Evolutionary conservation across 2,888 invertebrate species (phyloP), one percentile per base, ranked within the genome.

Genomic region (Clunio marinus): DNA sequence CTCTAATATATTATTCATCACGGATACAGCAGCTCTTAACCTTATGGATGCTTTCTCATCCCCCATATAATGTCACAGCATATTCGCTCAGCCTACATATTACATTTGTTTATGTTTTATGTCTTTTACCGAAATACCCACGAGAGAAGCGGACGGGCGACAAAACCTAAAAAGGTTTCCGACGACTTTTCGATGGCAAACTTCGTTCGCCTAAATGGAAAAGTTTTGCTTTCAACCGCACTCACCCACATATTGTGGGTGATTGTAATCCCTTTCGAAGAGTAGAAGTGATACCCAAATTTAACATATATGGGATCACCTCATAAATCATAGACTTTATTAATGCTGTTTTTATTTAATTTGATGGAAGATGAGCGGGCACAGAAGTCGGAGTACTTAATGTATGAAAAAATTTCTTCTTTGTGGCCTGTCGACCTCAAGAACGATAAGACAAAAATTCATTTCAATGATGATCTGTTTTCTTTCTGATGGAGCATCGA

Each of bases 241-340:
- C 41, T 8, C n/a, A n/a, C n/a, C n/a, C 32, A 41, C 41, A 41
- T 41, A 10, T 41, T 41, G 41, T 15, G 41, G 41, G 10, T 41
- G 41, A 15, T 41, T 10, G 41, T 41, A 15, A 41, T 41, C 41
- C 41, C 41, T 41, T 41, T 41, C 15, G n/a, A 17, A 32, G 32
- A 51, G 17, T 51, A 17, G 51, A 22, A 22, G 51, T 17, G 20
- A 20, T 17, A 51, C 17, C 51, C 20, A 51, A 20, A 8, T 51
- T 51, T 51, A 51, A 4, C 22, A 51, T 20, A 22, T 17, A 51
- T 51, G 22, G 51, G 51, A 20, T 51, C 51, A 17, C 51, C 51
- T 51, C 51, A 51, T 51, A 51, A 51, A 51, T 51, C 51, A 51
- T 51, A 22, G 51, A 51, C 51, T 51, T 51, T 51, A 51, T 51